A percentile compares a stretch with the other conserved stretches of the same genome.
These are phyloP conservation scores for Galagoides demidoff DNA, from an alignment of 2,797 vertebrate species.

Conservation along the genomic window DNA sequence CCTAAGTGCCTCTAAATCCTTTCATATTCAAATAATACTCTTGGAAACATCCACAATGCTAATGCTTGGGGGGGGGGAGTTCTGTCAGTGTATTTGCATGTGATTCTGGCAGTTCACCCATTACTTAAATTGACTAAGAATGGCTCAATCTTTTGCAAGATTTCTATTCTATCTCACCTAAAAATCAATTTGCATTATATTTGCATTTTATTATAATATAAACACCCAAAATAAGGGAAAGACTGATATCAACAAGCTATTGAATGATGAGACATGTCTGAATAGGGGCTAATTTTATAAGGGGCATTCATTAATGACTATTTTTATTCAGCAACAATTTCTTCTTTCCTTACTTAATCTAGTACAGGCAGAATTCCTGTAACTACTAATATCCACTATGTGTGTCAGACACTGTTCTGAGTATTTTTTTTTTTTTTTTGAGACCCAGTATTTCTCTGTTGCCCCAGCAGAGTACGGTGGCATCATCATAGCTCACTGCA, in stretches of 20 bases:
- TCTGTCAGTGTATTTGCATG: not conserved
- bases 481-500: not conserved
- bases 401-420: not conserved
- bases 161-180: not conserved
- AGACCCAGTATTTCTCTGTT: not conserved
- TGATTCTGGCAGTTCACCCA: not conserved
- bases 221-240: not conserved
- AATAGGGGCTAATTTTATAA: not conserved
- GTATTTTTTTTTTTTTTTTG: not conserved
- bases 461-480: not conserved
- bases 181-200: not conserved
- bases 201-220: not conserved
- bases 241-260: not conserved
- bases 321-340: not conserved
- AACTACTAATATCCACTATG: not conserved
- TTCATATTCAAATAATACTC: not conserved
- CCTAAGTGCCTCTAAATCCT: constrained; percentile 40
- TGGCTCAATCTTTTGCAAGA: not conserved
- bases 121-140: not conserved
- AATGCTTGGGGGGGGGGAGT: not conserved
- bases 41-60: not conserved
- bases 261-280: not conserved
- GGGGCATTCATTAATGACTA: not conserved
- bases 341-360: constrained; percentile 26
- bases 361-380: not conserved